Evolutionary conservation across 1,140 invertebrate genomes (phyloP), one percentile per base, ranked within the genome.

Genomic region (Bombus pyrosoma): DNA sequence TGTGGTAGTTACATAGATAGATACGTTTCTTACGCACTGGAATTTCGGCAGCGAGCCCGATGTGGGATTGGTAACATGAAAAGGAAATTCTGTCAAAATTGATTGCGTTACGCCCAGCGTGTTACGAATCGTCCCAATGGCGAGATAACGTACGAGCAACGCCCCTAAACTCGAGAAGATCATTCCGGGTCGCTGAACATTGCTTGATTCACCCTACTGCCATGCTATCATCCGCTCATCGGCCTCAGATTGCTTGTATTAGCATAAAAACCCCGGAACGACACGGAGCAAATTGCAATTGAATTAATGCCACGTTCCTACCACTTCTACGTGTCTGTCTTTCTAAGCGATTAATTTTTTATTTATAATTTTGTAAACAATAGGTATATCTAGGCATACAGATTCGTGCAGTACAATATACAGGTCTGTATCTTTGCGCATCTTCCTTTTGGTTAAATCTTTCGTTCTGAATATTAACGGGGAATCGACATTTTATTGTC

Each of bases 161-260:
- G 85, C 89, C 90, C 90, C 87, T 86, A 80, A 79, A 77, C 74
- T 90, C 76, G 76, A 83, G 76, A 85, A 89, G 89, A 91, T 91
- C 90, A 91, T 91, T 91, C 90, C 87, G 89, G 90, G 82, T 91
- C 90, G 89, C 68, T 88, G 90, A 84, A 78, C 89, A 88, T 86
- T 86, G 87, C 37, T 91, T 71, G 84, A 64, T 69, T 53, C 86
- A 57, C 73, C 78, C 87, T 12, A 69, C 81, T 71, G 62, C 79
- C 57, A 59, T 53, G 34, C 89, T 76, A 73, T 86, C 68, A 62
- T 79, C 74, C 79, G 81, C 78, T 90, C 86, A 77, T 85, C 75
- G n/a, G 76, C 83, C 69, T 86, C 90, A 86, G 89, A 91, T 91
- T 86, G 90, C 75, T 91, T 83, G 80, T 77, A 91, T 91, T 91